phyloP scores from a whole-genome alignment of 2,888 invertebrate genomes.

The Marronus borbonicus region DNA sequence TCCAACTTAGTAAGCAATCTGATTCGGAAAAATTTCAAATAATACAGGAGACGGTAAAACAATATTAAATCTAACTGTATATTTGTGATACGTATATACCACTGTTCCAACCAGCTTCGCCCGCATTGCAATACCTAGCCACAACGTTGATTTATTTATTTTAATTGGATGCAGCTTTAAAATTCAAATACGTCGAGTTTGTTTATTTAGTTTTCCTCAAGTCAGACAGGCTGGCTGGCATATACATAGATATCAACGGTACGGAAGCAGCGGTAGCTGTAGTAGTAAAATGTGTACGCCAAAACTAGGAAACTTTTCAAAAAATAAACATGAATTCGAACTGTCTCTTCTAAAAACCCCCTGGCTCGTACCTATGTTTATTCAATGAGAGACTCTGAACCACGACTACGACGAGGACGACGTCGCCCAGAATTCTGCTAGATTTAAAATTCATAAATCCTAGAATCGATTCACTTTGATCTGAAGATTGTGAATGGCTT shows the following conservation, averaged over 20 bases:
- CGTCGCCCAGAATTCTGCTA: slow-evolving; percentile 31
- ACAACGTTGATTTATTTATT: slow-evolving; percentile 6
- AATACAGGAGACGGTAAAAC: too few species aligned
- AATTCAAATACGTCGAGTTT: slow-evolving; percentile 16
- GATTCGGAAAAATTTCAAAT: too few species aligned
- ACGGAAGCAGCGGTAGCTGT: neutral
- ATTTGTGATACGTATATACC: too few species aligned
- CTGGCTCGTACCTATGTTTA: slow-evolving; percentile 34
- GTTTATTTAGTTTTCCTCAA: slow-evolving; percentile 24
- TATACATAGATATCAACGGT: neutral
- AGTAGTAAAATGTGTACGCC: slow-evolving; percentile 23
- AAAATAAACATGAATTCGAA: slow-evolving; percentile 41
- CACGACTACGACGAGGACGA: slow-evolving; percentile 13
- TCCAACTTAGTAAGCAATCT: too few species aligned
- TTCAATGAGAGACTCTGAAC: slow-evolving; percentile 41
- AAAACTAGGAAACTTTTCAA: slow-evolving; percentile 20
- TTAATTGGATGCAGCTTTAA: slow-evolving; percentile 29
- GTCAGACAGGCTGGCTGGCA: neutral
- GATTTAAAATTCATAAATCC: slow-evolving; percentile 51
- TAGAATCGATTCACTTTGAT: slow-evolving; percentile 50
- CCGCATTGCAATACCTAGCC: too few species aligned
- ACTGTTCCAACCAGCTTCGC: too few species aligned
- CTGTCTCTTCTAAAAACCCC: slow-evolving; percentile 32
- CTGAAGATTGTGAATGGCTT: slow-evolving; percentile 35
- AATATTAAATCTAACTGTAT: too few species aligned